Evolutionary conservation across 2,797 vertebrate genomes (phyloP).

Genomic region (Myotis findleyi): DNA sequence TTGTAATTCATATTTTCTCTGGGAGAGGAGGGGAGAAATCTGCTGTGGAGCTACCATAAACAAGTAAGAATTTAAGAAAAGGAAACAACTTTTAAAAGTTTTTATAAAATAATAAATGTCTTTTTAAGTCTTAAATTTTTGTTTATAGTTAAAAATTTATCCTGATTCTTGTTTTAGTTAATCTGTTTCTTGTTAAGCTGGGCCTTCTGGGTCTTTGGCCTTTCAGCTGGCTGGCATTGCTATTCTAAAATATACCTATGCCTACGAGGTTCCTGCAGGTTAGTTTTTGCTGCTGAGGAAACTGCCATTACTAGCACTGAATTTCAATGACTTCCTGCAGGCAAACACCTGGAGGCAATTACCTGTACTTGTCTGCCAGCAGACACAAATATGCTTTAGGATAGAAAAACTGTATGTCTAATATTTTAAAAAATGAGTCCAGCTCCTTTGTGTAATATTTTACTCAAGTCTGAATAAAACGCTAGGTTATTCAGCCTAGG

Average conservation of each 20-base stretch:
- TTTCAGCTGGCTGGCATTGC: conserved; percentile 1
- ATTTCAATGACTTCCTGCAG: conserved; percentile 82
- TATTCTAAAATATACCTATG: conserved; percentile 65
- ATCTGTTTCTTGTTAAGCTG: conserved; percentile 38
- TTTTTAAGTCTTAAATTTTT: conserved; percentile 15
- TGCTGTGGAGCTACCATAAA: not conserved
- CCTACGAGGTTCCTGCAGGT: conserved; percentile 76
- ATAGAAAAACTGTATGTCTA: conserved; percentile 66
- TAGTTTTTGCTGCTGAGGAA: conserved; percentile 76
- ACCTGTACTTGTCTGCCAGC: conserved; percentile 74
- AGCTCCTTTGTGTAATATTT: conserved; percentile 55
- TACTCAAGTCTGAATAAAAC: conserved; percentile 63
- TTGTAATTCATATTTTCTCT: conserved; percentile 10
- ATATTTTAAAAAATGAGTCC: conserved; percentile 54
- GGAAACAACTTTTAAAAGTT: not conserved
- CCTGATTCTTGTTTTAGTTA: not conserved
- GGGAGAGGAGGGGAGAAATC: not conserved
- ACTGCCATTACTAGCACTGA: conserved; percentile 67
- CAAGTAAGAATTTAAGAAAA: not conserved
- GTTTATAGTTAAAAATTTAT: not conserved
- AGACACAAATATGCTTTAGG: conserved; percentile 63
- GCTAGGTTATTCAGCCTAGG: conserved; percentile 22
- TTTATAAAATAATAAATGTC: not conserved
- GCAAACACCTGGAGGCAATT: conserved; percentile 83
- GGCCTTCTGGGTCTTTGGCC: not conserved